phyloP scores from a whole-genome alignment of 2,797 vertebrate species.

The Darevskia nairensis region DNA sequence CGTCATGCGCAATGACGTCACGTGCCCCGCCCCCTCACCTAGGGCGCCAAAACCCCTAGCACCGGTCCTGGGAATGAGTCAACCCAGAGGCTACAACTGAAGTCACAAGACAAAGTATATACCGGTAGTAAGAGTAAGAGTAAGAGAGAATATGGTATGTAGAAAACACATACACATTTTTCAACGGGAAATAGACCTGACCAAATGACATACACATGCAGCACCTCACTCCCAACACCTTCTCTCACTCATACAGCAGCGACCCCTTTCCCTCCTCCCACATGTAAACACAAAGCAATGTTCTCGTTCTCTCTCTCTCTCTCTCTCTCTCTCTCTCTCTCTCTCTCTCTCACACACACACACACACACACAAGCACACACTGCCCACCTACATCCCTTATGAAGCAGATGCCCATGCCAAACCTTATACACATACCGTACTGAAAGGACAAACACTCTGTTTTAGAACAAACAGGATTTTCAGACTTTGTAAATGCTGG shows the following conservation, averaged over 20 bases:
- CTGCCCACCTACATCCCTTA: too few relatives aligned
- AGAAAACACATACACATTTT: neutral
- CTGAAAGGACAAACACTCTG: neutral
- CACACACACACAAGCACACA: neutral
- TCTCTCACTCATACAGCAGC: neutral
- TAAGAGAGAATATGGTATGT: neutral
- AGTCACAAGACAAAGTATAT: neutral
- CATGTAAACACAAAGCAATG: neutral
- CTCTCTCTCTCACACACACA: neutral
- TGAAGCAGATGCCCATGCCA: neutral
- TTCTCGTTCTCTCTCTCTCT: neutral
- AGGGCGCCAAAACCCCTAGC: too few relatives aligned
- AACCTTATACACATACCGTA: neutral
- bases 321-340: neutral
- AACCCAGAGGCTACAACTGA: neutral
- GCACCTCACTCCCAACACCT: neutral
- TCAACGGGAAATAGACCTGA: neutral
- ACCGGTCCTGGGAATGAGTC: too few relatives aligned
- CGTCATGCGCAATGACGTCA: too few relatives aligned
- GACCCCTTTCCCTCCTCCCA: neutral
- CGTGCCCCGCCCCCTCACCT: too few relatives aligned
- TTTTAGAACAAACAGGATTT: neutral
- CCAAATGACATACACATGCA: neutral
- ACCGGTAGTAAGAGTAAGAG: too few relatives aligned
- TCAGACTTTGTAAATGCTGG: neutral